Evolutionary conservation across 2,113 vertebrate species (phyloP).

Genomic region (Naja naja): DNA sequence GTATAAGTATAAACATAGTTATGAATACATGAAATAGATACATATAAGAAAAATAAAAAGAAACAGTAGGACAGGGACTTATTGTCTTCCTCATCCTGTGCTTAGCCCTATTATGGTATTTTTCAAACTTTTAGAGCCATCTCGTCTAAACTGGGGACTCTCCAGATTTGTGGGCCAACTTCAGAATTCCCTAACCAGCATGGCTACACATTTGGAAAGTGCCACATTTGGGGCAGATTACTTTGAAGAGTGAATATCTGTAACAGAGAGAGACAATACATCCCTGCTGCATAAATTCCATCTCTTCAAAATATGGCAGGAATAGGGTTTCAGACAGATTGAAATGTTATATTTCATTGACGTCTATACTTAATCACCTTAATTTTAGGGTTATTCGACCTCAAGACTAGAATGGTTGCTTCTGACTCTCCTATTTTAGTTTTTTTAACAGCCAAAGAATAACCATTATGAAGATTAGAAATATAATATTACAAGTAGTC

Average conservation of each 20-base stretch:
- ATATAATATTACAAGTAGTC: too few species aligned
- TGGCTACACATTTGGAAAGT: neutral
- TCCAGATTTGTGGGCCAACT: neutral
- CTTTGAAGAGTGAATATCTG: neutral
- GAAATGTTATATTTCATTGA: neutral
- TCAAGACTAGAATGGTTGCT: neutral
- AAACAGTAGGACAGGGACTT: too few species aligned
- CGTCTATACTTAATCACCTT: neutral
- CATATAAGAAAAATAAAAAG: too few species aligned
- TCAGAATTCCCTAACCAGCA: neutral
- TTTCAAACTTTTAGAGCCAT: neutral
- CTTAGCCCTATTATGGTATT: neutral
- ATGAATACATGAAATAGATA: too few species aligned
- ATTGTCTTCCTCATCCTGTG: neutral
- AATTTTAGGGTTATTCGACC: neutral
- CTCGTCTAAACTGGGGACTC: neutral
- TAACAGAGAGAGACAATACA: neutral
- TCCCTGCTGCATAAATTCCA: neutral
- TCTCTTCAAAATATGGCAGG: neutral
- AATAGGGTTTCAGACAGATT: neutral
- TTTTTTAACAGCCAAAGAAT: slow-evolving; percentile 8
- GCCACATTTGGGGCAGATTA: neutral
- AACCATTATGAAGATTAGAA: neutral
- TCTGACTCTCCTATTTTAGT: neutral
- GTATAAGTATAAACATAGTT: too few species aligned